A percentile compares a stretch with the other conserved stretches of the same genome.
Evolutionary conservation across 2,888 invertebrate species (phyloP).

Genomic region (Pristionchus japonicus): DNA sequence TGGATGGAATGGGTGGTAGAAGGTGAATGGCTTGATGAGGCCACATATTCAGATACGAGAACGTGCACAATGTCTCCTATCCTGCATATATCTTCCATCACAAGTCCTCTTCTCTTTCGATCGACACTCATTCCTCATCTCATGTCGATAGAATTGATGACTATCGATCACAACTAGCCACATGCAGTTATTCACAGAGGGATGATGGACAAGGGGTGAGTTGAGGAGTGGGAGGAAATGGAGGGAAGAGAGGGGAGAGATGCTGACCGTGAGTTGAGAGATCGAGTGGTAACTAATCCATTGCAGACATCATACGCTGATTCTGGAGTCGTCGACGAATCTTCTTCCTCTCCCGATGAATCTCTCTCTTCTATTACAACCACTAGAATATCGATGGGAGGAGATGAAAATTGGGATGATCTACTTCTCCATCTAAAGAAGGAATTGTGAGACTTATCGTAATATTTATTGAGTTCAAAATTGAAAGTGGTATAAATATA

Average conservation of each 20-base stretch:
- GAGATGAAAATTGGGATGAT: slow-evolving; percentile 60
- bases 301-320: slow-evolving; percentile 42
- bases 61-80: slow-evolving; percentile 33
- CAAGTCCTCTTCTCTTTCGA: slow-evolving; percentile 14
- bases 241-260: not conserved
- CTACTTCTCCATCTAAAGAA: slow-evolving; percentile 70
- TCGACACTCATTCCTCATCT: slow-evolving; percentile 31
- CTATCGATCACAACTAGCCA: slow-evolving; percentile 37
- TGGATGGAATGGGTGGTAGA: slow-evolving; percentile 46
- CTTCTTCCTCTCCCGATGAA: slow-evolving; percentile 44
- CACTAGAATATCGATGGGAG: not conserved
- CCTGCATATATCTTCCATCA: slow-evolving; percentile 26
- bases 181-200: slow-evolving; percentile 2
- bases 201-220: not conserved
- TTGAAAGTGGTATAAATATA: not conserved
- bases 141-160: slow-evolving; percentile 24
- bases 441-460: slow-evolving; percentile 64
- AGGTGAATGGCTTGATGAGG: not conserved
- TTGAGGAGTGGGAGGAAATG: not conserved
- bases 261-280: not conserved
- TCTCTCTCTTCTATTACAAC: slow-evolving; percentile 23
- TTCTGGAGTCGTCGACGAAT: slow-evolving; percentile 38
- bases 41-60: slow-evolving; percentile 43
- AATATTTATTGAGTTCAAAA: not conserved
- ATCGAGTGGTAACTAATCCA: too few relatives aligned